Evolutionary conservation across 2,113 vertebrate genomes (phyloP), one percentile per base, ranked within the genome.

Genomic region (Anguilla japonica): DNA sequence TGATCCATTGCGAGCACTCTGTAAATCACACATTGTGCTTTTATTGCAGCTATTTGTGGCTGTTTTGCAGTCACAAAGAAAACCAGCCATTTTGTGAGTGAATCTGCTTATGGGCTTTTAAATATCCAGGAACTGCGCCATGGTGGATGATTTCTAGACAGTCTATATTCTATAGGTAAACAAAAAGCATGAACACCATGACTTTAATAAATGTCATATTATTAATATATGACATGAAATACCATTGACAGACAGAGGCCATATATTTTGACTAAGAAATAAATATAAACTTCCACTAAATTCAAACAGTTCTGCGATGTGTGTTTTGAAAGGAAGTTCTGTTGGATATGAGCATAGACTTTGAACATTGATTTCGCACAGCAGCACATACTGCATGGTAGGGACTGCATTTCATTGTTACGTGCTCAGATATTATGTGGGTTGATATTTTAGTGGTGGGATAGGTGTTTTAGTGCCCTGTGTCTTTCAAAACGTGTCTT

Each of bases 121-220:
- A 67, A 8, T 26, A 67, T 26, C 60, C 60, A 67, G 60, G 60
- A 20, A 8, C 8, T 67, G 5, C 26, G 85, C 79, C 57, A 46
- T 57, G 41, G 57, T 41, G 40, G 85, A 13, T 86, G 85, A 86
- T 81, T 57, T 86, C 11, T 86, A n/a, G 40, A 56, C 8, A 8
- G 80, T 85, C 80, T 81, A 79, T 56, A 86, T 20, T 86, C 85
- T 63, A 63, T 81, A 85, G 43, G 63, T 41, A 78, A 85, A 80
- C 81, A 53, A 81, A 50, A 80, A 63, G 13, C 29, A 39, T 43
- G 39, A 18, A 60, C 56, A 60, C 56, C 78, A 85, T n/a, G 22
- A 43, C 34, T 43, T 63, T 60, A 67, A 67, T 20, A 5, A 3
- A 67, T 67, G 22, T 67, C 2, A 26, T 22, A 67, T 67, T 26